These are phyloP conservation scores for Amphimallon solstitiale DNA, from an alignment of 2,888 invertebrate species.

Conservation along the genomic window DNA sequence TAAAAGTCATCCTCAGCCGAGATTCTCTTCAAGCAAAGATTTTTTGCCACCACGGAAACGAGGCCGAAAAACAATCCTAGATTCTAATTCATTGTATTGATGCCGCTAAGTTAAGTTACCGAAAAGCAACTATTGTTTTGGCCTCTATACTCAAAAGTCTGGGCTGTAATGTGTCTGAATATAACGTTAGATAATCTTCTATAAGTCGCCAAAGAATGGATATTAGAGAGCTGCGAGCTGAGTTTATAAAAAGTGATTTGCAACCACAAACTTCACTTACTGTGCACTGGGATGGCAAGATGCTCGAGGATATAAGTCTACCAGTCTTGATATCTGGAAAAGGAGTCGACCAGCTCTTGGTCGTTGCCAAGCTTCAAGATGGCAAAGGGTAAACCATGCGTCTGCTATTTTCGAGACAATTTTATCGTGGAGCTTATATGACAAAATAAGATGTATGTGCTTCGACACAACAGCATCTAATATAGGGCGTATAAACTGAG, in stretches of 20 bases:
- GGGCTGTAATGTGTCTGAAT: neutral
- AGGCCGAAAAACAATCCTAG: neutral
- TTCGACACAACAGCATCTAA: too few species aligned
- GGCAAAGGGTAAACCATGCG: too few species aligned
- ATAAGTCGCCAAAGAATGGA: neutral
- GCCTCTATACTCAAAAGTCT: neutral
- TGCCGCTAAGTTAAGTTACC: neutral
- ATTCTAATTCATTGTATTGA: too few species aligned
- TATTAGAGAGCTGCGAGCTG: neutral
- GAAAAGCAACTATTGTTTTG: neutral
- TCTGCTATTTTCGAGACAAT: too few species aligned
- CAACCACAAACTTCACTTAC: neutral
- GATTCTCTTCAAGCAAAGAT: neutral
- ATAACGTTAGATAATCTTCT: neutral
- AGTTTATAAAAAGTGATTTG: neutral
- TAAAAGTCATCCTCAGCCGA: neutral
- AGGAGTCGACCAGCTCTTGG: too few species aligned
- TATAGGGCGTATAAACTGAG: too few species aligned
- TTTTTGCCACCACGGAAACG: neutral
- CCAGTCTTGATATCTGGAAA: too few species aligned
- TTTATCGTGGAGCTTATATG: too few species aligned
- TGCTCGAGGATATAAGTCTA: too few species aligned
- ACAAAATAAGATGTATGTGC: too few species aligned
- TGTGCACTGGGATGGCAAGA: too few species aligned
- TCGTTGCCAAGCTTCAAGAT: too few species aligned